phyloP scores from a whole-genome alignment of 2,888 invertebrate genomes.

The Taenaris catops region DNA sequence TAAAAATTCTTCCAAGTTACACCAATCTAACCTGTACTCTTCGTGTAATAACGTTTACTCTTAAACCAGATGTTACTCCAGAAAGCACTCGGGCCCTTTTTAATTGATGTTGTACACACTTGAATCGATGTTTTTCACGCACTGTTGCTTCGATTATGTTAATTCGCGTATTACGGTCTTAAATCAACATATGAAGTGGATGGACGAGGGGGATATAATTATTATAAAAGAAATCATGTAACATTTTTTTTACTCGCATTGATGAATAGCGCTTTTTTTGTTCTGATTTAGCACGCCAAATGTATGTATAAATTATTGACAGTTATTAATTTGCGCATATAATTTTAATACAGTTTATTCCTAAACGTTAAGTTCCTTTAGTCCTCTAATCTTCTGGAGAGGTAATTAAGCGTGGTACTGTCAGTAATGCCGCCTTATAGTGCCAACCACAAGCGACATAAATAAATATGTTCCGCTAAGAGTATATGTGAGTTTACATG shows the following conservation, averaged over 20 bases:
- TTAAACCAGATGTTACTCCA: neutral
- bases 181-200: constrained; percentile 36
- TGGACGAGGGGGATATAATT: constrained; percentile 4
- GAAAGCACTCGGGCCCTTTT: constrained; percentile 15
- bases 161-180: constrained; percentile 50
- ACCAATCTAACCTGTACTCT: constrained; percentile 5
- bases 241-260: neutral
- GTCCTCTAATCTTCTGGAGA: too few species aligned
- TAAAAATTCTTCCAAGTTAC: neutral
- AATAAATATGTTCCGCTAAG: too few species aligned
- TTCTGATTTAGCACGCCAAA: too few species aligned
- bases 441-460: too few species aligned
- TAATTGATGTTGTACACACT: constrained; percentile 22
- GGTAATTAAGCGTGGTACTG: too few species aligned
- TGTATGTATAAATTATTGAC: too few species aligned
- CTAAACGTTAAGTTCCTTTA: too few species aligned
- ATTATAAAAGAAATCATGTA: constrained; percentile 6
- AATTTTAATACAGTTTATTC: too few species aligned
- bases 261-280: neutral
- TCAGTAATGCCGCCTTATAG: too few species aligned
- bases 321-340: too few species aligned
- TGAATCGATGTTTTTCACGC: constrained; percentile 37
- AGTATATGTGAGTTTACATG: too few species aligned
- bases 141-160: constrained; percentile 58
- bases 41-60: neutral